phyloP scores from a whole-genome alignment of 92 coral and sea anemone genomes.

The Bergia puertoricense region DNA sequence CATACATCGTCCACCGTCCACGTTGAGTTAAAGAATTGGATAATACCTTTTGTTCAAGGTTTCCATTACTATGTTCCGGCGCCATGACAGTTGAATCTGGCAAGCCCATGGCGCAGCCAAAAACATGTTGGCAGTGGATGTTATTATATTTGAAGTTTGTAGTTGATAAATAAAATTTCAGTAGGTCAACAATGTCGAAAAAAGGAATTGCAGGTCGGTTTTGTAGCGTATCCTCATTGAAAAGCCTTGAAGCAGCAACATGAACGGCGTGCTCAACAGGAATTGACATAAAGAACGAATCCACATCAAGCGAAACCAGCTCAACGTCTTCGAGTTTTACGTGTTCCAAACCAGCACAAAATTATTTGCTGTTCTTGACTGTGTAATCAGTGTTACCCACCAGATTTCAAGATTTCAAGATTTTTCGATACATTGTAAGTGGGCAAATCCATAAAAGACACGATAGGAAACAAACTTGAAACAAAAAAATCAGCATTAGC shows the following conservation, averaged over 20 bases:
- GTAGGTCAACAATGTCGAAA: neutral
- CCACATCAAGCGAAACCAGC: slow-evolving; percentile 1
- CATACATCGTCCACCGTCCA: no score
- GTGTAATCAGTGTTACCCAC: neutral
- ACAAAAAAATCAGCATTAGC: no score
- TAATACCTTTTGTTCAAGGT: no score
- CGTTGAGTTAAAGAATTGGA: no score
- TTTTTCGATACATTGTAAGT: no score
- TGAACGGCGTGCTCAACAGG: slow-evolving; percentile 38
- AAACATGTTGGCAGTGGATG: no score
- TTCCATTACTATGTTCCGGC: no score
- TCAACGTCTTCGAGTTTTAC: slow-evolving; percentile 15
- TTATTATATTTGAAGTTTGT: neutral
- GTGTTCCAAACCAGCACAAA: slow-evolving; percentile 31
- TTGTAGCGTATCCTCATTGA: neutral
- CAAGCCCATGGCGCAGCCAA: no score
- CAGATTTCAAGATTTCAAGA: no score
- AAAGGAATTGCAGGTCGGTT: neutral
- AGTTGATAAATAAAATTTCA: neutral
- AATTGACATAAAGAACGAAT: slow-evolving; percentile 20
- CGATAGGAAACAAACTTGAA: no score
- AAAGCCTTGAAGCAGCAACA: slow-evolving; percentile 7
- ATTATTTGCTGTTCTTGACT: slow-evolving; percentile 14
- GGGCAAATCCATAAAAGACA: no score
- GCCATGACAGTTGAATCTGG: no score